Evolutionary conservation across 2,888 invertebrate species (phyloP).

Genomic region (Plagodis dolabraria): DNA sequence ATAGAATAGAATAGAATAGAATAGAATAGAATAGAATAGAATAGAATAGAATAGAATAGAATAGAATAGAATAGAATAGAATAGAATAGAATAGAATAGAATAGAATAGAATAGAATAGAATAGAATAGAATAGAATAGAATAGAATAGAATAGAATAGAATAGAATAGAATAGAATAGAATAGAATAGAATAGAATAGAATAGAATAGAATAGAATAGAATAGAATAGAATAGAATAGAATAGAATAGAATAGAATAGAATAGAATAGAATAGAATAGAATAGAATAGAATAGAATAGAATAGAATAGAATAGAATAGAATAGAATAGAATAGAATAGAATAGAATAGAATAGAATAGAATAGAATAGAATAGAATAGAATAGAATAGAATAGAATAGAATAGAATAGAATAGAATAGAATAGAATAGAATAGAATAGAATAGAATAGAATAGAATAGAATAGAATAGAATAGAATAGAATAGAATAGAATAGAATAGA

Average conservation of each 20-base stretch:
- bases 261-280: not conserved
- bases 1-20: slow-evolving; percentile 1
- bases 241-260: not conserved
- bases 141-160: slow-evolving; percentile 1
- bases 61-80: slow-evolving; percentile 1
- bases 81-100: slow-evolving; percentile 1
- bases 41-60: slow-evolving; percentile 1
- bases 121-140: slow-evolving; percentile 1
- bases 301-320: slow-evolving; percentile 1
- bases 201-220: not conserved
- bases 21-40: slow-evolving; percentile 1
- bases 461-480: slow-evolving; percentile 1
- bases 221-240: not conserved
- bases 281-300: slow-evolving; percentile 1
- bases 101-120: slow-evolving; percentile 1
- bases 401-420: slow-evolving; percentile 1
- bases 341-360: slow-evolving; percentile 1
- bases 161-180: not conserved
- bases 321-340: slow-evolving; percentile 1
- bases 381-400: slow-evolving; percentile 1
- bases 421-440: slow-evolving; percentile 1
- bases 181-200: slow-evolving; percentile 1
- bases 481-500: slow-evolving; percentile 1
- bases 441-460: slow-evolving; percentile 1
- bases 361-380: slow-evolving; percentile 1